These are phyloP conservation scores for Acinonyx jubatus DNA, from an alignment of 2,113 vertebrate species.

Conservation along the genomic window DNA sequence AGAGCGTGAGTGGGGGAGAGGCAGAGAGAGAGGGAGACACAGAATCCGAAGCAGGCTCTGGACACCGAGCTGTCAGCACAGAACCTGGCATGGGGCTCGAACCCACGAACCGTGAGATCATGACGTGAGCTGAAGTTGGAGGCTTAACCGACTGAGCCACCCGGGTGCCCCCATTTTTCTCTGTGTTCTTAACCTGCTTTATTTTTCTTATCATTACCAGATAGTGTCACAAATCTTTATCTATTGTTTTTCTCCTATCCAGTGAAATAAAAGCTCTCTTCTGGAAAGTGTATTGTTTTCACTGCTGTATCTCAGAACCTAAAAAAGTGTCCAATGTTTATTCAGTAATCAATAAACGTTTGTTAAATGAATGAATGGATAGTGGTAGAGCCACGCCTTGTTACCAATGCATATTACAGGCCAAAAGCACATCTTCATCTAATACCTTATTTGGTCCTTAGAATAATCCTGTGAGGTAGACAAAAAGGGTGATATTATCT, in stretches of 20 bases:
- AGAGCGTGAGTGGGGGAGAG: too few relatives aligned
- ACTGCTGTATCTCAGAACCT: neutral
- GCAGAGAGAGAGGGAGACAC: too few relatives aligned
- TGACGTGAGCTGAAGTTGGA: too few relatives aligned
- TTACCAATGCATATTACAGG: neutral
- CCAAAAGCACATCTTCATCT: neutral
- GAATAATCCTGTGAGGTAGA: neutral
- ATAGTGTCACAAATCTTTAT: neutral
- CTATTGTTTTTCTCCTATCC: neutral
- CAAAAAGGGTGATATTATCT: neutral
- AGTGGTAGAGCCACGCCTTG: neutral
- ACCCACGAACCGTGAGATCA: too few relatives aligned
- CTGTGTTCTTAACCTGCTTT: neutral
- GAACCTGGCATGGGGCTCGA: too few relatives aligned
- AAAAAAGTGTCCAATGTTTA: neutral
- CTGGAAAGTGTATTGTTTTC: neutral
- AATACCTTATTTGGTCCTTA: neutral
- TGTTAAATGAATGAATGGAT: neutral
- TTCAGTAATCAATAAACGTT: neutral
- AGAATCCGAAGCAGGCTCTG: too few relatives aligned
- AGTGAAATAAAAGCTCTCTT: neutral
- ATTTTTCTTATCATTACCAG: neutral
- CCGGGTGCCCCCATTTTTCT: neutral
- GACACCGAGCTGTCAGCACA: too few relatives aligned
- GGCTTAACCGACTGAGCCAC: too few relatives aligned